Evolutionary conservation across 2,888 invertebrate genomes (phyloP), one percentile per base, ranked within the genome.

Genomic region (Chromoteleia sp.): DNA sequence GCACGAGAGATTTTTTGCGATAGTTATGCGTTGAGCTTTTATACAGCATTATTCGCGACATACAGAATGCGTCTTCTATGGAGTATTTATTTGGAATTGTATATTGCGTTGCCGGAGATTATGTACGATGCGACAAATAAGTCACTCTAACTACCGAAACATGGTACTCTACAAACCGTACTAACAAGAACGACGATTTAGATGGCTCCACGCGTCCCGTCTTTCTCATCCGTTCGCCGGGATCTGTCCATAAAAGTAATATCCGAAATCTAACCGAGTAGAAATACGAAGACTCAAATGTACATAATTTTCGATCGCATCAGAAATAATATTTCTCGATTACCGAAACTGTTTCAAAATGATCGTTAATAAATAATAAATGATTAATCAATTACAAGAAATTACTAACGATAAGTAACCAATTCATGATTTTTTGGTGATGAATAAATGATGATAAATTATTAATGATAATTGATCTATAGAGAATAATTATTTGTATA

Each of bases 171-270:
- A 82, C 82, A 81, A 85, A 86, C 81, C 83, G 76, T 67, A 83
- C 84, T 85, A 86, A 86, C 84, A 85, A 86, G 86, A 81, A 85
- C 83, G 83, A 83, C 85, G 84, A 86, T 86, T 86, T 86, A 86
- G 85, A 83, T 73, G 82, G 58, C 59, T 50, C 67, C 52, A 59
- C 54, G 19, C 8, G 61, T 73, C 41, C 50, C 36, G 45, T 68
- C 76, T 76, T 68, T 54, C 75, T 75, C 58, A 65, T 67, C 65
- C 48, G 30, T 58, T 67, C 36, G 36, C 45, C 33, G 39, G 58
- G 41, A 48, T 33, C 58, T 59, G 67, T 58, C 36, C 68, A 76
- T 50, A 56, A 68, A 68, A 52, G 54, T 59, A 68, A 52, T 59
- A 63, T 63, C n/a, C 8, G 33, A 39, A 36, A 45, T 70, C 41